Evolutionary conservation across 1,140 invertebrate genomes (phyloP).

Genomic region (Orius laevigatus): DNA sequence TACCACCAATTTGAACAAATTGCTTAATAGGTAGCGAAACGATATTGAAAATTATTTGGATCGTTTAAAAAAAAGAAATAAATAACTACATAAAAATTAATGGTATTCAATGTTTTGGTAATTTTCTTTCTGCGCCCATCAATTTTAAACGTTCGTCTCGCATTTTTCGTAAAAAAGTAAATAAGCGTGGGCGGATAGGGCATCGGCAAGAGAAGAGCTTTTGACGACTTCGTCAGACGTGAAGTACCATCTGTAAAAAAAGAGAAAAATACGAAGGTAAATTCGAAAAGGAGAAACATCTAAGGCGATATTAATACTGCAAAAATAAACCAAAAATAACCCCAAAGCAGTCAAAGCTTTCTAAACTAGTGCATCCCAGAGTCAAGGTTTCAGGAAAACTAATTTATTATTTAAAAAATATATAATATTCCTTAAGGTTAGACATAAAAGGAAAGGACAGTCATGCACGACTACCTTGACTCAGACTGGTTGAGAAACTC

Average conservation of each 20-base stretch:
- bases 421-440: neutral
- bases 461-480: conserved; percentile 12
- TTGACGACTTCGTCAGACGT: conserved; percentile 21
- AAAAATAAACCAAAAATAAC: neutral
- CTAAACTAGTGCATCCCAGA: neutral
- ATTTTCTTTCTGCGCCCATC: too few relatives aligned
- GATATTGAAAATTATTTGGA: too few relatives aligned
- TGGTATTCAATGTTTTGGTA: too few relatives aligned
- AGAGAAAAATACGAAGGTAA: neutral
- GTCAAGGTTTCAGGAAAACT: too few relatives aligned
- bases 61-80: too few relatives aligned
- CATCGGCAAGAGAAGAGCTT: conserved; percentile 18
- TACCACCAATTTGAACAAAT: too few relatives aligned
- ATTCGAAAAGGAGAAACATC: neutral
- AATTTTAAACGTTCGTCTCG: neutral
- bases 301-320: neutral
- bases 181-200: conserved; percentile 19
- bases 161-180: conserved; percentile 24
- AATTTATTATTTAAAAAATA: neutral
- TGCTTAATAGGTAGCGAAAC: too few relatives aligned
- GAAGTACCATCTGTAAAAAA: conserved; percentile 22
- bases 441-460: neutral
- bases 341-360: neutral
- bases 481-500: conserved; percentile 10
- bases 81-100: too few relatives aligned